These are phyloP conservation scores for Rugalucina vietnamica DNA, from an alignment of 2,888 invertebrate genomes.

Conservation along the genomic window DNA sequence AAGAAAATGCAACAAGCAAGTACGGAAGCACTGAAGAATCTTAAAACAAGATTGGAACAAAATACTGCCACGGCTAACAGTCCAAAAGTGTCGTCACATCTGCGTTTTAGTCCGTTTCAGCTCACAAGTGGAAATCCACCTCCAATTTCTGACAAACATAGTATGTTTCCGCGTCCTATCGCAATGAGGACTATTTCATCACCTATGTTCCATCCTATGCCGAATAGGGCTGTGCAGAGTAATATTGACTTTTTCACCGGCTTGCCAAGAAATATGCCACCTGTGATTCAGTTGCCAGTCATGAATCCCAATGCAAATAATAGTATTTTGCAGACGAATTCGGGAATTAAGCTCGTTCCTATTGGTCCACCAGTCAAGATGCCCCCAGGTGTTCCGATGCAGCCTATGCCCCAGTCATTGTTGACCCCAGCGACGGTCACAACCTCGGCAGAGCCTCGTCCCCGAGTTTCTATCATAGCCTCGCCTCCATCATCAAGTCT, in stretches of 20 bases:
- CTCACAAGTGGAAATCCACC: not conserved
- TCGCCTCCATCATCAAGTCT: slow-evolving; percentile 25
- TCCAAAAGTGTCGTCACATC: not conserved
- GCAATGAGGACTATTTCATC: not conserved
- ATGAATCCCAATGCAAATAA: not conserved
- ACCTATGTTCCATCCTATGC: not conserved
- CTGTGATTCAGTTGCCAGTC: not conserved
- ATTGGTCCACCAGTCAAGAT: slow-evolving; percentile 17
- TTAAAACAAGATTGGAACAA: slow-evolving; percentile 40
- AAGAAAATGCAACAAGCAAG: slow-evolving; percentile 21
- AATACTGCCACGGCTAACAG: not conserved
- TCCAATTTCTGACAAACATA: not conserved
- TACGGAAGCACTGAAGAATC: slow-evolving; percentile 31
- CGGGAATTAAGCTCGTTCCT: slow-evolving; percentile 28
- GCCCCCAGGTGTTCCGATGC: not conserved
- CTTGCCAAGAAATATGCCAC: not conserved
- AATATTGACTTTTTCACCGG: not conserved
- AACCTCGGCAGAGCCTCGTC: not conserved
- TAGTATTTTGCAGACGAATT: not conserved
- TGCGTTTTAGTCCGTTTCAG: not conserved
- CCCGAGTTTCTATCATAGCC: not conserved
- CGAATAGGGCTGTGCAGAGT: not conserved
- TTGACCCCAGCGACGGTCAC: not conserved
- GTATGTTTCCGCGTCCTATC: not conserved
- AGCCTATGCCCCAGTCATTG: not conserved